Evolutionary conservation across 1,140 invertebrate species (phyloP), one percentile per base, ranked within the genome.

Genomic region (Vollenhovia emeryi): DNA sequence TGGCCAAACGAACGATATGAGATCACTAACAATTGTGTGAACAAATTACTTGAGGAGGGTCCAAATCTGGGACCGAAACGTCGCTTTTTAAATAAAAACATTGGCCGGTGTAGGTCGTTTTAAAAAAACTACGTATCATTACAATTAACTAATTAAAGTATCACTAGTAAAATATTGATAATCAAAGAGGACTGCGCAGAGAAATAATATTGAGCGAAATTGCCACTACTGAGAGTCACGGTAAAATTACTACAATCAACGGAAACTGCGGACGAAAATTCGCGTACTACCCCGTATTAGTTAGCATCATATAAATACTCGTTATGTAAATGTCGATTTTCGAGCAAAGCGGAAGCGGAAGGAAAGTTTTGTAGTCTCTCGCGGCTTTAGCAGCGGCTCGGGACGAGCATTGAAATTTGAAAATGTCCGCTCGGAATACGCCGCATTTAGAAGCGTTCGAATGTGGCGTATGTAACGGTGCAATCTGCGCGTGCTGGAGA

Each of bases 341-440:
- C 66, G 1, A 59, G 15, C 40, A 55, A 73, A 40, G 64, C 43
- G 43, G n/a, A 11, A 79, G 13, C 5, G 36, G 15, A 13, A 9
- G 18, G 27, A n/a, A 24, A 8, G 24, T 48, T 27, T 48, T 24
- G n/a, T 50, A 78, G 40, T 18, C 13, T 43, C 24, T n/a, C 21
- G 45, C 18, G 15, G 24, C 15, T 59, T 55, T 71, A 43, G 52
- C 21, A 55, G 33, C 48, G 24, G 15, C n/a, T 71, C 33, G 30
- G 48, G 15, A 33, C 36, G 43, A 13, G 18, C 18, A 36, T 71
- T 43, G 36, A 73, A 73, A 82, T 33, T 71, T 43, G 36, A 73
- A 73, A 82, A 82, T 73, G 78, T 73, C 78, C 50, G 66, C 36
- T 50, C 50, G 66, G 78, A 71, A 82, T 66, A 43, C n/a, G 66